Evolutionary conservation across 2,888 invertebrate species (phyloP).

Genomic region (Drosophila affinis): DNA sequence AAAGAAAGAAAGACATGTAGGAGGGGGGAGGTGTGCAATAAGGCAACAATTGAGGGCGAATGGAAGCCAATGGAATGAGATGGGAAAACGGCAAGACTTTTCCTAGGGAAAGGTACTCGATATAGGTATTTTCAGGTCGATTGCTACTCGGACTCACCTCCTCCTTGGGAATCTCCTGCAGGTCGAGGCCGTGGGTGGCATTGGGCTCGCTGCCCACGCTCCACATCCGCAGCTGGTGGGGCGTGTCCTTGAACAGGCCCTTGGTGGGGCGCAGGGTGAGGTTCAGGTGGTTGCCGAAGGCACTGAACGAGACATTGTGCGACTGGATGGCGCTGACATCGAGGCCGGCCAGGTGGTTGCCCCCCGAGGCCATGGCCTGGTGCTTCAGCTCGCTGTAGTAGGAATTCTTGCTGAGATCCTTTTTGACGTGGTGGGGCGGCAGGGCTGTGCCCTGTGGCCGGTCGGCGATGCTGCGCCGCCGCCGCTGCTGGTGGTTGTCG

Average conservation of each 20-base stretch:
- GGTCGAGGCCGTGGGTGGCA: constrained; percentile 90
- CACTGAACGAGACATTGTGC: constrained; percentile 89
- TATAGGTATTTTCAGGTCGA: no score
- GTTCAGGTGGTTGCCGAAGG: constrained; percentile 91
- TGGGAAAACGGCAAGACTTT: not conserved
- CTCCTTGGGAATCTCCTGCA: constrained; percentile 87
- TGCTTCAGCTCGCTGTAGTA: constrained; percentile 82
- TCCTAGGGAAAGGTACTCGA: no score
- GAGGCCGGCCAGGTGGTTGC: constrained; percentile 49
- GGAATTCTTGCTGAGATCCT: constrained; percentile 84
- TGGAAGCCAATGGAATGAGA: constrained; percentile 26
- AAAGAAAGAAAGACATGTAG: constrained; percentile 31
- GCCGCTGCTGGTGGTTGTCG: constrained; percentile 58
- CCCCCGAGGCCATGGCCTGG: constrained; percentile 50
- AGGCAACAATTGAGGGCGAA: constrained; percentile 34
- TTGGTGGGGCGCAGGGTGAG: constrained; percentile 90
- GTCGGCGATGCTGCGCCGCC: constrained; percentile 82
- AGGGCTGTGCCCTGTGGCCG: not conserved
- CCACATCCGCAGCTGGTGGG: constrained; percentile 89
- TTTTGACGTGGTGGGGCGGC: constrained; percentile 82
- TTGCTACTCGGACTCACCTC: constrained; percentile 71
- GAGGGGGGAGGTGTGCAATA: constrained; percentile 20
- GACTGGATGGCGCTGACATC: constrained; percentile 75
- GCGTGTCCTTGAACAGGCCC: constrained; percentile 89
- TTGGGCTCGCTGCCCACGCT: constrained; percentile 90